phyloP scores from a whole-genome alignment of 2,888 invertebrate genomes.

The Lepidocyrtinus sp. region DNA sequence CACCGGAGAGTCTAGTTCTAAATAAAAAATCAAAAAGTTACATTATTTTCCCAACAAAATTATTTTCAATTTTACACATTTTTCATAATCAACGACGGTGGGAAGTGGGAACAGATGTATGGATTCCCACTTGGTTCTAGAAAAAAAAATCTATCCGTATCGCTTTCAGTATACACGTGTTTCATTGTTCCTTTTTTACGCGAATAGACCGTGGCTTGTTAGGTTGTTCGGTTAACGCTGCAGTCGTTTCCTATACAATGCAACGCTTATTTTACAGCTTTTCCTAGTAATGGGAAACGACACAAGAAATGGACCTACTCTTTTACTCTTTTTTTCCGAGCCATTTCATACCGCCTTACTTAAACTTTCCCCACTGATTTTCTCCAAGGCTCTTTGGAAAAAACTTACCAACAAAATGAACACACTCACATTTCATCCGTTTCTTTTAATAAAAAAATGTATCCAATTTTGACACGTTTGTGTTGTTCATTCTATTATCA shows the following conservation, averaged over 20 bases:
- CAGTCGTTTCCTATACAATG: not conserved
- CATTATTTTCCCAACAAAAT: not conserved
- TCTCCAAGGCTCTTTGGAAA: not conserved
- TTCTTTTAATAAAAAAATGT: conserved; percentile 3
- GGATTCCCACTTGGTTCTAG: not conserved
- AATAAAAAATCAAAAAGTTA: not conserved
- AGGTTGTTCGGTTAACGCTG: not conserved
- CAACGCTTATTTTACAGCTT: not conserved
- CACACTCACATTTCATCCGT: too few relatives aligned
- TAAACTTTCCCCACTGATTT: not conserved
- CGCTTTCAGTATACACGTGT: too few relatives aligned
- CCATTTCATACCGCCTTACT: not conserved
- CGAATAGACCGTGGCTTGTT: too few relatives aligned
- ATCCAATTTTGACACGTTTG: conserved; percentile 10
- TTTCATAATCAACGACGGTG: not conserved
- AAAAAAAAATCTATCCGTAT: not conserved
- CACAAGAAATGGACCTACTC: not conserved
- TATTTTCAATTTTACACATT: not conserved
- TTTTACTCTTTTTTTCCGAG: not conserved
- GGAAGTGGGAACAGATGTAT: not conserved
- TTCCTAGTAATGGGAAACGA: not conserved
- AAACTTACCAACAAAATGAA: not conserved
- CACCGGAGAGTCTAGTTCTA: not conserved
- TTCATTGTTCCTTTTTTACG: not conserved
- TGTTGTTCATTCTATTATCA: not conserved